Evolutionary conservation across 2,797 vertebrate genomes (phyloP), one percentile per base, ranked within the genome.

Genomic region (Crocidura indochinensis): DNA sequence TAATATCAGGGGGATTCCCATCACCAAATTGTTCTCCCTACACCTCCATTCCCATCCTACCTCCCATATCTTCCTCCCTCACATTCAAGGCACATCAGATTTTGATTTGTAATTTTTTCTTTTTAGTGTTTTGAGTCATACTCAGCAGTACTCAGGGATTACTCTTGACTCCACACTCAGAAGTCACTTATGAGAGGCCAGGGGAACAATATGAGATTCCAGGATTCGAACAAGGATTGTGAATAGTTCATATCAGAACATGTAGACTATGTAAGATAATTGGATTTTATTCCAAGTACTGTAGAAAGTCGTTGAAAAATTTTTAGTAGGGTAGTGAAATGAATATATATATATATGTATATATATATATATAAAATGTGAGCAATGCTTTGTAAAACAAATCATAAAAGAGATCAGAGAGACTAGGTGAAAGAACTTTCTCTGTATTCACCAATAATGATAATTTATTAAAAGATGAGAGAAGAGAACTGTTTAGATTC

Each of bases 271-370:
- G 8, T 38, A 38, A 64, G 20, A 83, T 68, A 31, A 68, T 49
- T 64, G 10, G 19, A 72, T 73, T 80, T 80, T 62, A 62, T 84
- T 83, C 27, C 68, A 87, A 14, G 27, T 84, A 10, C 29, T 74
- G 17, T 68, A 72, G 31, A 91, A 80, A 90, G 10, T 1, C 27
- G 24, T 5, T 31, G 38, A 83, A 87, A 7, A 74, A 31, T 93
- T 80, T 91, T 87, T 80, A 80, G 19, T 8, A 62, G 15, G 9
- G n/a, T 47, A 74, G 8, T 82, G 72, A 84, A 82, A 56, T 80
- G 53, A 11, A 56, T 38, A 68, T 77, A 80, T 87, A 22, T n/a
- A 24, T 29, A 38, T 67, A 29, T 76, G 65, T 38, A 68, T 77
- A 80, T 87, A 22, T n/a, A 24, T 29, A 38, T 67, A 29, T 76